A percentile compares a stretch with the other conserved stretches of the same genome.
Conservation (phyloP, 2,113 vertebrate species). For the Pteruthius melanotis region DNA sequence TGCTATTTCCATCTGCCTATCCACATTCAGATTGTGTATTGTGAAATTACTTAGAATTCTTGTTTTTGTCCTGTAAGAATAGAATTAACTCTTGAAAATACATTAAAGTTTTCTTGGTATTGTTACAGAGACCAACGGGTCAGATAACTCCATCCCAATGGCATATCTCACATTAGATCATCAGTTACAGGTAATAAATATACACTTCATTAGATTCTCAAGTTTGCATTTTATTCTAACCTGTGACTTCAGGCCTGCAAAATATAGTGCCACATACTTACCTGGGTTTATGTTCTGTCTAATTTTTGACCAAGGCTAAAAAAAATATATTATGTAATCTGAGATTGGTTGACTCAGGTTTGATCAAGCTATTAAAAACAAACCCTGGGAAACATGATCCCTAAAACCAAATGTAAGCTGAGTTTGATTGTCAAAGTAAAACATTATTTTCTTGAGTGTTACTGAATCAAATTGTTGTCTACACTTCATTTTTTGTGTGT, state of each 20-base stretch:
- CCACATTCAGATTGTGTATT: slow-evolving; percentile 31
- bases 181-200: slow-evolving; percentile 89
- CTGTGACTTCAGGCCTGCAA: neutral
- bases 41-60: slow-evolving; percentile 23
- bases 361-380: slow-evolving; percentile 63
- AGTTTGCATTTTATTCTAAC: neutral
- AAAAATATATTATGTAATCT: slow-evolving; percentile 40
- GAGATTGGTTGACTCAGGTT: slow-evolving; percentile 42
- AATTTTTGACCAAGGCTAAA: slow-evolving; percentile 51
- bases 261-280: neutral
- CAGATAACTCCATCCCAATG: slow-evolving; percentile 99
- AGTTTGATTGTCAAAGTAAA: slow-evolving; percentile 11
- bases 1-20: slow-evolving; percentile 54
- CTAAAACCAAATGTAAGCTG: slow-evolving; percentile 14
- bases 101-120: neutral
- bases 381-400: slow-evolving; percentile 29
- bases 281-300: slow-evolving; percentile 36
- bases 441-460: neutral
- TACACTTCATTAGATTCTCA: neutral
- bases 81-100: neutral
- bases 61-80: neutral
- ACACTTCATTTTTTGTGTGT: neutral
- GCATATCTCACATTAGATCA: slow-evolving; percentile 98
- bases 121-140: slow-evolving; percentile 92
- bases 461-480: neutral